Conservation (phyloP, 92 coral and sea anemone genomes). For the Palythoa caribaeorum region DNA sequence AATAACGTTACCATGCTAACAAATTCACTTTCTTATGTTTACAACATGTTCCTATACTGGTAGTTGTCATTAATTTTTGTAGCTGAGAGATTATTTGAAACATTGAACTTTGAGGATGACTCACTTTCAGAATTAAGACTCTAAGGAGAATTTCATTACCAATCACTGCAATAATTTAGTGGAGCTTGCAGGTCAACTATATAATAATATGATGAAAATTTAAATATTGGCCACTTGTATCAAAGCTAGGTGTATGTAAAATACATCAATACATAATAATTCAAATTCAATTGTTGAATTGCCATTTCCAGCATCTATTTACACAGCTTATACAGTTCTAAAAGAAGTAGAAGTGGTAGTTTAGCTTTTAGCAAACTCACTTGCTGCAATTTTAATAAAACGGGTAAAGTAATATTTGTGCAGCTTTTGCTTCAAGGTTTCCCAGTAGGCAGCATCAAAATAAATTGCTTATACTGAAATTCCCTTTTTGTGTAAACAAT, state of each 20-base stretch:
- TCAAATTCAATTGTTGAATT: slow-evolving; percentile 5
- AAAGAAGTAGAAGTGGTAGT: slow-evolving; percentile 21
- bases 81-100: slow-evolving; percentile 4
- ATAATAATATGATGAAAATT: background rate
- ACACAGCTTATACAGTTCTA: slow-evolving; percentile 7
- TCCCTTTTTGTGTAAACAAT: slow-evolving; percentile 23
- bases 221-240: slow-evolving; percentile 9
- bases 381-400: slow-evolving; percentile 43
- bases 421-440: slow-evolving; percentile 38
- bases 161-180: background rate
- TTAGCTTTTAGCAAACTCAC: slow-evolving; percentile 9
- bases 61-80: slow-evolving; percentile 3
- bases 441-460: slow-evolving; percentile 41
- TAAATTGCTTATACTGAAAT: slow-evolving; percentile 37
- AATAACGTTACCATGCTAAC: slow-evolving; percentile 4
- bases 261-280: slow-evolving; percentile 1
- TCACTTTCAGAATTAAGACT: background rate
- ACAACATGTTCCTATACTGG: slow-evolving; percentile 16
- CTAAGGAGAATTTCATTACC: slow-evolving; percentile 1
- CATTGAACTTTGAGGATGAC: slow-evolving; percentile 4
- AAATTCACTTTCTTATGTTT: slow-evolving; percentile 35
- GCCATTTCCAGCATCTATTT: slow-evolving; percentile 2
- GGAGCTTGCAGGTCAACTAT: slow-evolving; percentile 10
- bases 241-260: slow-evolving; percentile 1
- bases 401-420: slow-evolving; percentile 21